Conservation (phyloP, 2,888 invertebrate genomes). For the Nomada goodeniana region DNA sequence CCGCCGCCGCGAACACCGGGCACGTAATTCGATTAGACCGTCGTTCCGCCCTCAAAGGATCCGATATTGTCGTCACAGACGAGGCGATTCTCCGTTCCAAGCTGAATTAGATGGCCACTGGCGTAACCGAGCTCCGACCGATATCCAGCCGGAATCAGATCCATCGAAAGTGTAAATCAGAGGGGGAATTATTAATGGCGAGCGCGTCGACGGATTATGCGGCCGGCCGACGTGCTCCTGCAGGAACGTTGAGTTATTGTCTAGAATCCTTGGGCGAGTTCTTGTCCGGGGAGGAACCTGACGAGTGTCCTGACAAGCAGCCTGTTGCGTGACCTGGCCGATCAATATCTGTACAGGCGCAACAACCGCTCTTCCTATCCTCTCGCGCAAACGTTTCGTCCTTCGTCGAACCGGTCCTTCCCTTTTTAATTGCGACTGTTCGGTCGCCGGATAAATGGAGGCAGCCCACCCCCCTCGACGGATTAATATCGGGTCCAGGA, state of each 20-base stretch:
- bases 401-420: not conserved
- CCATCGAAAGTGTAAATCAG: constrained; percentile 9
- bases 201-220: constrained; percentile 25
- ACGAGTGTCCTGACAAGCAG: constrained; percentile 76
- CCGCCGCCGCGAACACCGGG: no score
- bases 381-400: constrained; percentile 51
- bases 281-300: constrained; percentile 66
- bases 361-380: constrained; percentile 72
- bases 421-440: not conserved
- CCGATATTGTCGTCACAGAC: constrained; percentile 3
- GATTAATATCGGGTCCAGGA: not conserved
- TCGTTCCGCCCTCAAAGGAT: not conserved
- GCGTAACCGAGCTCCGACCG: no score
- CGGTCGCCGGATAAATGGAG: not conserved
- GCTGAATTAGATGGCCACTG: not conserved
- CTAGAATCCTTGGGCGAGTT: constrained; percentile 58
- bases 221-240: constrained; percentile 11
- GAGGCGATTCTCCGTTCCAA: not conserved
- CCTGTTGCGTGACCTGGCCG: constrained; percentile 81
- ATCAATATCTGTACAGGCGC: constrained; percentile 80
- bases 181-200: constrained; percentile 48
- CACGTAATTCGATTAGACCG: not conserved
- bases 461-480: not conserved
- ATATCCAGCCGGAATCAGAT: no score
- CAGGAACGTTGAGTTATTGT: constrained; percentile 37